phyloP scores from a whole-genome alignment of 2,888 invertebrate species.

The Tethea ocularis region DNA sequence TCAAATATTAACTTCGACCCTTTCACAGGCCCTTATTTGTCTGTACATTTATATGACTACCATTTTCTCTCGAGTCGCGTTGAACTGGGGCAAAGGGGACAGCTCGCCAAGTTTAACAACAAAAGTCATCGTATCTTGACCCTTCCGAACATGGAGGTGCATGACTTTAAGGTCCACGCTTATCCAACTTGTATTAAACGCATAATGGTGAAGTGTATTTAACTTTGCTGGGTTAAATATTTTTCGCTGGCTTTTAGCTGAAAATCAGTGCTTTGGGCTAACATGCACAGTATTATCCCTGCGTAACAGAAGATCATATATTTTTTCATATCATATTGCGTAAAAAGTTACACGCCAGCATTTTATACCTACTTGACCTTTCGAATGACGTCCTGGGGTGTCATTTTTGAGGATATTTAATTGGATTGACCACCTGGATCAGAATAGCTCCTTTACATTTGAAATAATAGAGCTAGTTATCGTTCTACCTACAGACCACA shows the following conservation, averaged over 20 bases:
- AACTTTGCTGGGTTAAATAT: background rate
- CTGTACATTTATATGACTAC: slow-evolving; percentile 6
- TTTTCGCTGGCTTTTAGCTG: background rate
- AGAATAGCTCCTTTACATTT: background rate
- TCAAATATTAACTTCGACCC: background rate
- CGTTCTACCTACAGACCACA: slow-evolving; percentile 36
- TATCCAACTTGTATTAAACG: background rate
- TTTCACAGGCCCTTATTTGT: background rate
- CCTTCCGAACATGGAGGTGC: slow-evolving; percentile 8
- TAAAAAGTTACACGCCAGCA: background rate
- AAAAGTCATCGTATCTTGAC: slow-evolving; percentile 4
- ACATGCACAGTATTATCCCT: background rate
- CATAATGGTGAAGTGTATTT: background rate
- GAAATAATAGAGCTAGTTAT: slow-evolving; percentile 11
- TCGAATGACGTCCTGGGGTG: too few species aligned
- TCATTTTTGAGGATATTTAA: background rate
- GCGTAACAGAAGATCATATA: background rate
- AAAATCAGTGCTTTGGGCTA: background rate
- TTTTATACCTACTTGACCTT: background rate
- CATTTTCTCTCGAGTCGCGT: slow-evolving; percentile 1
- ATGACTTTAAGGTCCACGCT: slow-evolving; percentile 7
- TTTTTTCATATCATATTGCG: too few species aligned
- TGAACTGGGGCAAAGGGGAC: slow-evolving; percentile 9
- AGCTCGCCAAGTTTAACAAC: slow-evolving; percentile 9
- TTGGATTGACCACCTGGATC: background rate